phyloP scores from a whole-genome alignment of 1,140 invertebrate species.

The Papilio helenus region DNA sequence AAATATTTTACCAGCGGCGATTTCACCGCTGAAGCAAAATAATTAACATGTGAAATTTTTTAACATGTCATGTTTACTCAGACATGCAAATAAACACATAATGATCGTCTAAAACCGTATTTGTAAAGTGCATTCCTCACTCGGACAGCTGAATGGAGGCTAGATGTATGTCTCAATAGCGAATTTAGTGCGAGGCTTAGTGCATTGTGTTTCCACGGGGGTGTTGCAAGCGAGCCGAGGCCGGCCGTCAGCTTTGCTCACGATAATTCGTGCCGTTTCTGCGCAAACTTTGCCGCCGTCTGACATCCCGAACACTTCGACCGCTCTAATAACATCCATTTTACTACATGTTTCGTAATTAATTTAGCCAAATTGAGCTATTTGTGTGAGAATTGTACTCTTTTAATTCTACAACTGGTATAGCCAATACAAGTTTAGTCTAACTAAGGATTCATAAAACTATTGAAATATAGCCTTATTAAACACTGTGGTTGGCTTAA shows the following conservation, averaged over 20 bases:
- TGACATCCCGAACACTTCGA: slow-evolving; percentile 19
- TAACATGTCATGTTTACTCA: neutral
- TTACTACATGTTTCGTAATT: slow-evolving; percentile 13
- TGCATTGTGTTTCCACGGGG: slow-evolving; percentile 63
- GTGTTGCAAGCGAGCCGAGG: slow-evolving; percentile 68
- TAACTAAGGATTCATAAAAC: no score
- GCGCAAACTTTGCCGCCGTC: neutral
- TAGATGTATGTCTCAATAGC: slow-evolving; percentile 66
- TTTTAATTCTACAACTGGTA: neutral
- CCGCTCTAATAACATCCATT: neutral
- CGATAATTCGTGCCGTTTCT: slow-evolving; percentile 59
- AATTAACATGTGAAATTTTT: neutral
- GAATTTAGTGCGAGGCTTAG: slow-evolving; percentile 65
- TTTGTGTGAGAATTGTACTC: neutral
- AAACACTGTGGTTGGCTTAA: no score
- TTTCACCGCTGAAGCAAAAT: no score
- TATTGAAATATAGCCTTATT: no score
- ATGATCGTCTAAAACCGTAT: slow-evolving; percentile 1
- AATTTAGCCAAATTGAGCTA: neutral
- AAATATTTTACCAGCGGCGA: no score
- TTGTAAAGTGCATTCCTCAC: slow-evolving; percentile 40
- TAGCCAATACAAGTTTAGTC: no score
- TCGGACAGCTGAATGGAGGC: slow-evolving; percentile 54
- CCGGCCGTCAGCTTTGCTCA: slow-evolving; percentile 60
- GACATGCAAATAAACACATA: slow-evolving; percentile 3